Conservation (phyloP, 2,797 vertebrate genomes). For the Amblyopsis hoosieri region DNA sequence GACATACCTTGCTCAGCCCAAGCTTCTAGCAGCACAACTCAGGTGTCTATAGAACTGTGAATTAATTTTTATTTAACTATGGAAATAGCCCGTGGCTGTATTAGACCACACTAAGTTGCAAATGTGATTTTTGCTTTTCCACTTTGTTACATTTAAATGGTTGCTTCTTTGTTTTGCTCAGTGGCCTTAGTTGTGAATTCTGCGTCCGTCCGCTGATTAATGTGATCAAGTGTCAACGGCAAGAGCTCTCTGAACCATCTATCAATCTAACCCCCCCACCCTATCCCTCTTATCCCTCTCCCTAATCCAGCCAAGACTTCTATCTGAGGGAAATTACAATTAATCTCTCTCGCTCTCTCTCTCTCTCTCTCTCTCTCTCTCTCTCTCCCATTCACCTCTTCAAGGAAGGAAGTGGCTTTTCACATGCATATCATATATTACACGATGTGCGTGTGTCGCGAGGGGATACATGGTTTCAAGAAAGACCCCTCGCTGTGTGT, state of each 20-base stretch:
- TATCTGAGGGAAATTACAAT: conserved; percentile 78
- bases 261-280: conserved; percentile 48
- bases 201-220: conserved; percentile 47
- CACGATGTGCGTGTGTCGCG: conserved; percentile 52
- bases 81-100: too few relatives aligned
- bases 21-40: too few relatives aligned
- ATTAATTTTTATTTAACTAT: too few relatives aligned
- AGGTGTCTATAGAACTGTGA: too few relatives aligned
- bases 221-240: conserved; percentile 46
- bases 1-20: too few relatives aligned
- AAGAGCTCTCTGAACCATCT: conserved; percentile 58
- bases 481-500: conserved; percentile 79
- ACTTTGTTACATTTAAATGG: neutral
- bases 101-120: too few relatives aligned
- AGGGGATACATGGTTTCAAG: conserved; percentile 32
- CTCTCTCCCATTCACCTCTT: conserved; percentile 35
- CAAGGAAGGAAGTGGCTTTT: conserved; percentile 58
- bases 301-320: conserved; percentile 45
- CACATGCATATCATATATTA: conserved; percentile 58
- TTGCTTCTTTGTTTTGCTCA: conserved; percentile 27
- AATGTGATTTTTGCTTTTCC: neutral
- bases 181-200: conserved; percentile 44
- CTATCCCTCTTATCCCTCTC: conserved; percentile 31
- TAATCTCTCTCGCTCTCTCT: conserved; percentile 64
- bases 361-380: conserved; percentile 18